phyloP scores from a whole-genome alignment of 2,888 invertebrate species.

The Saturnia pavonia region DNA sequence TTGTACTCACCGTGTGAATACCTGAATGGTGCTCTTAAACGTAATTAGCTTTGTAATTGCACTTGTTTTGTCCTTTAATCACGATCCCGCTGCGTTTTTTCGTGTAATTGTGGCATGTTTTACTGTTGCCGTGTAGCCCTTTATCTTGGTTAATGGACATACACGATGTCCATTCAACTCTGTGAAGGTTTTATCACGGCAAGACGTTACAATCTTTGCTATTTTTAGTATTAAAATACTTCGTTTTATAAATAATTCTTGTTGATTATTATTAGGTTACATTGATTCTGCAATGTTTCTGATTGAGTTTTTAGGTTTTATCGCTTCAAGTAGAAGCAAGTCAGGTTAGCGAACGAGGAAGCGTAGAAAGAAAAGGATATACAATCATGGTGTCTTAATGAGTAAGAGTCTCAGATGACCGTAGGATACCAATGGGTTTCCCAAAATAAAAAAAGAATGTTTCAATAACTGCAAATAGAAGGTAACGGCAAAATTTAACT shows the following conservation, averaged over 20 bases:
- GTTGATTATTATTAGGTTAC: neutral
- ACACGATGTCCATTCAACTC: slow-evolving; percentile 26
- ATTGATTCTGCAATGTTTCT: neutral
- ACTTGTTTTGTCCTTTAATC: slow-evolving; percentile 63
- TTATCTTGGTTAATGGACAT: slow-evolving; percentile 37
- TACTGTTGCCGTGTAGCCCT: slow-evolving; percentile 45
- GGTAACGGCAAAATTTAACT: neutral
- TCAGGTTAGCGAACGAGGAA: neutral
- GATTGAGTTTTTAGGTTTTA: neutral
- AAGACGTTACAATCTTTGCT: neutral
- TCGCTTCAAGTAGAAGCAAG: neutral
- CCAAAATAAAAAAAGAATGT: no score
- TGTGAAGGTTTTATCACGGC: slow-evolving; percentile 7
- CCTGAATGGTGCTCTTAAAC: slow-evolving; percentile 66
- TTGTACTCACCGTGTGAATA: slow-evolving; percentile 56
- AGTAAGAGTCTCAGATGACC: neutral
- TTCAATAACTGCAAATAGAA: no score
- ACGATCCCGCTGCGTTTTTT: slow-evolving; percentile 47
- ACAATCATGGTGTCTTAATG: neutral
- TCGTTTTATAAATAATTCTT: neutral
- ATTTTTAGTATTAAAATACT: neutral
- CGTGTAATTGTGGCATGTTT: slow-evolving; percentile 52
- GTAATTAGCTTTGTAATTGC: slow-evolving; percentile 66
- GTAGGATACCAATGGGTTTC: neutral
- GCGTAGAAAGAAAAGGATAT: neutral